Evolutionary conservation across 2,797 vertebrate genomes (phyloP).

Genomic region (Chrysocyon brachyurus): DNA sequence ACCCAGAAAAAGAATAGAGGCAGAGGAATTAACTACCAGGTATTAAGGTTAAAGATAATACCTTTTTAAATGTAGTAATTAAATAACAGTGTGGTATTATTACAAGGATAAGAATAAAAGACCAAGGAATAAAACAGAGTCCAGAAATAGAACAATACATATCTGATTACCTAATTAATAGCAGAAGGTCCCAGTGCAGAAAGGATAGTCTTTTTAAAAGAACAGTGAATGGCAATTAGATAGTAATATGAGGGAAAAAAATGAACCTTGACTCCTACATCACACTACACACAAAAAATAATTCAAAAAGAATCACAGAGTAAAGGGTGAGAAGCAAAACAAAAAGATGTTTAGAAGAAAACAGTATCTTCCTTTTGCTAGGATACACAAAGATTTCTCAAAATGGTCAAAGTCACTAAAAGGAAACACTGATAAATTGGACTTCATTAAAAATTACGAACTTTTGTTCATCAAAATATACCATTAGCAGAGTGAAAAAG

Average conservation of each 20-base stretch:
- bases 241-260: background rate
- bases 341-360: background rate
- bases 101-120: background rate
- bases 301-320: background rate
- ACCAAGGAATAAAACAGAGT: conserved; percentile 4
- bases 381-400: background rate
- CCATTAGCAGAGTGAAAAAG: background rate
- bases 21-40: background rate
- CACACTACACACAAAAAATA: conserved; percentile 7
- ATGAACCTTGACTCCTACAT: background rate
- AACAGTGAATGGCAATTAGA: background rate
- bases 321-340: background rate
- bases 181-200: background rate
- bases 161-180: background rate
- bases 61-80: background rate
- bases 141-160: background rate
- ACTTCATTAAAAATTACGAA: conserved; percentile 39
- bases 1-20: background rate
- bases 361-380: background rate
- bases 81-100: background rate
- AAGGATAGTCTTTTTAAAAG: background rate
- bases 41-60: background rate
- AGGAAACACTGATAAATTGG: background rate
- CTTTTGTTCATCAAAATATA: conserved; percentile 11
- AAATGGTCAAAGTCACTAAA: background rate